phyloP scores from a whole-genome alignment of 2,113 vertebrate genomes.

The Ellobius talpinus region DNA sequence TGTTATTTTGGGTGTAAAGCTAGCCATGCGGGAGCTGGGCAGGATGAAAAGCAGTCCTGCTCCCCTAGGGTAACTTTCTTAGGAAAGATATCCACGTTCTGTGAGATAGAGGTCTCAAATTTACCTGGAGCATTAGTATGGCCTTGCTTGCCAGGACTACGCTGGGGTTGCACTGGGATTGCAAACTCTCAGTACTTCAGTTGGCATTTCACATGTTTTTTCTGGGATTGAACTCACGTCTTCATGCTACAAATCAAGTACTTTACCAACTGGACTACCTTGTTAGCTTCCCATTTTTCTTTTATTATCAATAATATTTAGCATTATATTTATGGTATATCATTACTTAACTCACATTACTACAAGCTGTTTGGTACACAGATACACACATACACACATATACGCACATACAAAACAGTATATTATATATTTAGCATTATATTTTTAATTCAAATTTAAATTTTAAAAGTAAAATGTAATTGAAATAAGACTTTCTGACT shows the following conservation, averaged over 20 bases:
- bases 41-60: no score
- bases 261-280: not conserved
- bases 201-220: not conserved
- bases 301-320: not conserved
- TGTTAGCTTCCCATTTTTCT: not conserved
- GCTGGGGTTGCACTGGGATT: accelerated
- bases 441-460: not conserved
- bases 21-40: no score
- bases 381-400: not conserved
- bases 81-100: not conserved
- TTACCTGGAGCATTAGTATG: no score
- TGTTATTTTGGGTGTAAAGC: no score
- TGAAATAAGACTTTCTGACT: not conserved
- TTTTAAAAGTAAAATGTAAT: not conserved
- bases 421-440: not conserved
- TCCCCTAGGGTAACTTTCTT: not conserved
- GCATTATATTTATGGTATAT: not conserved
- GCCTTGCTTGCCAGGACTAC: not conserved
- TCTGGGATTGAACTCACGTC: not conserved
- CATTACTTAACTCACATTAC: not conserved
- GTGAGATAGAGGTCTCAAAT: not conserved
- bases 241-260: not conserved
- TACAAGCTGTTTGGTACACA: not conserved
- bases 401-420: not conserved
- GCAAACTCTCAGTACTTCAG: not conserved